phyloP scores from a whole-genome alignment of 2,888 invertebrate species.

The Melipona bicolor region DNA sequence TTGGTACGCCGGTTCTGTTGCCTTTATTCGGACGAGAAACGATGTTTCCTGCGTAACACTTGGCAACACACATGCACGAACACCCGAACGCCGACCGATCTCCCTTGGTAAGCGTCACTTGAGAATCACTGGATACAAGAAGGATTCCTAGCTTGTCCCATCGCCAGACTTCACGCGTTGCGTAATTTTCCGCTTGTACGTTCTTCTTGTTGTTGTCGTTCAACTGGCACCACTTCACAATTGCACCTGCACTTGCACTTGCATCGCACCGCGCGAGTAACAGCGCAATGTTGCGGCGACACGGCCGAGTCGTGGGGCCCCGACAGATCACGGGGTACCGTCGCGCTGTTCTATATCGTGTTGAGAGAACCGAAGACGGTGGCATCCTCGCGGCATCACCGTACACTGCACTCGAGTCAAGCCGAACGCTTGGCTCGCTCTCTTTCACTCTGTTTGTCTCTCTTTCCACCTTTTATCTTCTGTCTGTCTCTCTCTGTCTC shows the following conservation, averaged over 20 bases:
- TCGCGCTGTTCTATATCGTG: slow-evolving; percentile 55
- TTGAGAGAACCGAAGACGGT: slow-evolving; percentile 59
- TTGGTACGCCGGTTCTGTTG: neutral
- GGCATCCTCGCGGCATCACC: slow-evolving; percentile 71
- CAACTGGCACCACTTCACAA: slow-evolving; percentile 57
- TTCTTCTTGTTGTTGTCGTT: slow-evolving; percentile 28
- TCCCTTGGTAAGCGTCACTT: slow-evolving; percentile 31
- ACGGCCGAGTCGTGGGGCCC: slow-evolving; percentile 50
- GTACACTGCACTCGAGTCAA: slow-evolving; percentile 64
- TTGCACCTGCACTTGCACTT: slow-evolving; percentile 67
- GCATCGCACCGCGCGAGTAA: slow-evolving; percentile 54
- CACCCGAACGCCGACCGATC: slow-evolving; percentile 4
- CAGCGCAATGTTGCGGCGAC: slow-evolving; percentile 41
- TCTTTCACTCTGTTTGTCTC: slow-evolving; percentile 16
- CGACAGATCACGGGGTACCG: slow-evolving; percentile 65
- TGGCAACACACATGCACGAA: slow-evolving; percentile 5
- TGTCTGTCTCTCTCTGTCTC: neutral
- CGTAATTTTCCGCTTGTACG: slow-evolving; percentile 38
- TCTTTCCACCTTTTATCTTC: neutral
- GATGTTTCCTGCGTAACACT: neutral
- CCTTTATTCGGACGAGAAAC: neutral
- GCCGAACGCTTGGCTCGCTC: slow-evolving; percentile 59
- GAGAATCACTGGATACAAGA: slow-evolving; percentile 38
- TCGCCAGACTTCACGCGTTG: slow-evolving; percentile 38
- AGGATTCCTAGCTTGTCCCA: slow-evolving; percentile 32